Base-by-base conservation (phyloP, 1,140 invertebrate genomes). In the Formica selysi region DNA sequence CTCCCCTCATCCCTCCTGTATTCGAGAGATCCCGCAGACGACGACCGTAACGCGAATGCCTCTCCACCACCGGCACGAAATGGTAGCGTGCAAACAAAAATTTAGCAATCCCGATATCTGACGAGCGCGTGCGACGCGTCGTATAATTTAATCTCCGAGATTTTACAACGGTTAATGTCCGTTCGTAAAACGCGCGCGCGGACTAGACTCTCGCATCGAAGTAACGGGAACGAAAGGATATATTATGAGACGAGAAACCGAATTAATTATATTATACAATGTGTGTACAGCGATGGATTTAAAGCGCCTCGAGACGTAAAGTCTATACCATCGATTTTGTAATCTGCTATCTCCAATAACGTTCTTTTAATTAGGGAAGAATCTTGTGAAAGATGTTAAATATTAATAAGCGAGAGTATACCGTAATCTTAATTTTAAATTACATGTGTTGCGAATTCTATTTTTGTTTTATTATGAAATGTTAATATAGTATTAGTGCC, bases 101-200 rank as follows among this genome's bases (percentile, higher is more conserved):
- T 19, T 19, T 78, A 16, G 41, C 65, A 41, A 71, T 67, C 78
- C 44, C 67, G 78, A 76, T 59, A 81, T 81, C 70, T 59, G 16
- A 32, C 48, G 48, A 51, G 48, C 48, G 48, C 65, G 44, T 38
- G 26, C 74, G 36, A 22, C 26, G 62, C 64, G 48, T 81, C 54
- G 51, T 71, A 81, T 73, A 79, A 79, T 79, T 79, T 79, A 67
- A 79, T 79, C 76, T 26, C 41, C 0, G n/a, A 51, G 41, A 8
- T 67, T 78, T 78, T 65, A 48, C 48, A 36, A 67, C 61, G 36
- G 41, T 36, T 51, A 67, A 79, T 79, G 76, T 48, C 8, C 76
- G 22, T 65, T 44, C 59, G 59, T 64, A 38, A 78, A 78, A 78
- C 59, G 36, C 22, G 57, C 22, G 57, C 22, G 19, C 36, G 29